phyloP scores from a whole-genome alignment of 2,888 invertebrate species.

The Xestoiulus laeticollis region DNA sequence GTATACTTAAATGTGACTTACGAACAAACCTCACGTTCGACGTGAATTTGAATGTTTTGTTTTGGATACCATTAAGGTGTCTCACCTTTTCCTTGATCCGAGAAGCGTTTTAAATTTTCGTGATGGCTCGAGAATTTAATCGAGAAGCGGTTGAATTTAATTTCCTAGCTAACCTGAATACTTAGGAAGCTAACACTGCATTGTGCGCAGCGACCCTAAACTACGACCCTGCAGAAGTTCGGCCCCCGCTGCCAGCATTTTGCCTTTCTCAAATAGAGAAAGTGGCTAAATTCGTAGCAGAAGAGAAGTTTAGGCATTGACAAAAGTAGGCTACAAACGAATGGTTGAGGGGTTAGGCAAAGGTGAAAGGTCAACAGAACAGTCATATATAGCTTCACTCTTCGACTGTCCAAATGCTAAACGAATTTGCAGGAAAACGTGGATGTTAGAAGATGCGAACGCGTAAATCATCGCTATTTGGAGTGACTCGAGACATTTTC shows the following conservation, averaged over 20 bases:
- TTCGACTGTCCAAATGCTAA: neutral
- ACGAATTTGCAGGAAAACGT: no score
- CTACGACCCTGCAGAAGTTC: constrained; percentile 43
- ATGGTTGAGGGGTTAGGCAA: neutral
- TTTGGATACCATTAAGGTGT: constrained; percentile 3
- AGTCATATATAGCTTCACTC: neutral
- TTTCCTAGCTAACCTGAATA: constrained; percentile 53
- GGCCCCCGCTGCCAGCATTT: neutral
- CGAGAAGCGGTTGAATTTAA: neutral
- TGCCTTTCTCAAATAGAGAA: neutral
- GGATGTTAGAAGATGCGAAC: no score
- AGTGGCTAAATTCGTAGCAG: neutral
- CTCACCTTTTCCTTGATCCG: constrained; percentile 48
- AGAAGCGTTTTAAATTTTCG: neutral
- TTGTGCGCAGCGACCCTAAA: constrained; percentile 60
- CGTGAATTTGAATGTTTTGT: neutral
- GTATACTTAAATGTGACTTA: neutral
- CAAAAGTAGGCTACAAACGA: neutral
- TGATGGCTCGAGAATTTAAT: neutral
- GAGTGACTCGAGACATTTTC: neutral
- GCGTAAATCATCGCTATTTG: no score
- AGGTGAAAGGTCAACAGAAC: neutral
- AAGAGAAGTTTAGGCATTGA: constrained; percentile 2
- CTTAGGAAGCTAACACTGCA: constrained; percentile 59
- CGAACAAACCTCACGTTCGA: neutral